These are phyloP conservation scores for Cloeon dipterum DNA, from an alignment of 2,888 invertebrate species.

Conservation along the genomic window DNA sequence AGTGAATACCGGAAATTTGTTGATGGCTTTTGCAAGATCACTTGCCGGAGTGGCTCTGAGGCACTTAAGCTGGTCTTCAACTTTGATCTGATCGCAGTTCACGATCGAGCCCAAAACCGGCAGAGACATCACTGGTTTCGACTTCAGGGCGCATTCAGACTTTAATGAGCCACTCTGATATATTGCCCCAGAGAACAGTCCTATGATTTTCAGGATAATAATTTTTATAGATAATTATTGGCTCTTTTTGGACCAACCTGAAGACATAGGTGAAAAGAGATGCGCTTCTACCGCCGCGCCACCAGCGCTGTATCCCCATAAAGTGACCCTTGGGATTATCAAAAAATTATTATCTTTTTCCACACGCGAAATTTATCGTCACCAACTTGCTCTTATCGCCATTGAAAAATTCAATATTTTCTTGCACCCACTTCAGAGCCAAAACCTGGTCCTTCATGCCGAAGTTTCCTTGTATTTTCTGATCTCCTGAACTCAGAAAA, in stretches of 20 bases:
- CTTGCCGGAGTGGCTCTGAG: background rate
- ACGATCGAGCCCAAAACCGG: background rate
- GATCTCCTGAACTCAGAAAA: constrained; percentile 35
- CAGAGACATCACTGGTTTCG: background rate
- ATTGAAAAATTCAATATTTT: constrained; percentile 4
- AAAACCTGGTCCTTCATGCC: constrained; percentile 25
- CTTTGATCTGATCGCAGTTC: background rate
- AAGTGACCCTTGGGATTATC: no score
- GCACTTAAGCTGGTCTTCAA: background rate
- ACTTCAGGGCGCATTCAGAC: background rate
- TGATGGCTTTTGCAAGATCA: background rate
- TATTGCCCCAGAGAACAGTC: background rate
- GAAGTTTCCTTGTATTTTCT: constrained; percentile 38
- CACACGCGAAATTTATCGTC: no score
- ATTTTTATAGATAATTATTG: no score
- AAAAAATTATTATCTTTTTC: no score
- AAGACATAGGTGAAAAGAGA: background rate
- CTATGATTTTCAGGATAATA: no score
- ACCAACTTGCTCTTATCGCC: constrained; percentile 2
- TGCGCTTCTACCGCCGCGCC: background rate
- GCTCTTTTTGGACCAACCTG: background rate
- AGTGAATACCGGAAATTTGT: background rate
- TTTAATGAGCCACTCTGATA: background rate
- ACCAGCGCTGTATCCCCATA: background rate
- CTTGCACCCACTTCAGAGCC: constrained; percentile 8